These are phyloP conservation scores for Mesodorylaimus sp. DNA, from an alignment of 2,888 invertebrate genomes.

Conservation along the genomic window DNA sequence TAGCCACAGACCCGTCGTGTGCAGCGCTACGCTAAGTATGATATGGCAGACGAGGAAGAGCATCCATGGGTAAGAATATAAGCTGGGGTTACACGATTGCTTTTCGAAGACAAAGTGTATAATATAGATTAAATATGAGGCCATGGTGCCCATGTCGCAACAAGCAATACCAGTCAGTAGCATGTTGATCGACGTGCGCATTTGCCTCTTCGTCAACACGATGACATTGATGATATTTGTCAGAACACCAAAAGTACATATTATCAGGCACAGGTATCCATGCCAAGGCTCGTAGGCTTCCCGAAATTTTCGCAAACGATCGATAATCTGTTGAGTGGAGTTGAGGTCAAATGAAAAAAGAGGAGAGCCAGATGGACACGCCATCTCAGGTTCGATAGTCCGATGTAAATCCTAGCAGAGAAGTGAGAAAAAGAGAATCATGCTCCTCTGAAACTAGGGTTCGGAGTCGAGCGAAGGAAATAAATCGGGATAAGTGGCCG, in stretches of 20 bases:
- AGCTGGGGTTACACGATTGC: conserved; percentile 12
- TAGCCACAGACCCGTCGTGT: conserved; percentile 24
- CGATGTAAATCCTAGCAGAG: too few relatives aligned
- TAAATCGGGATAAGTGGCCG: too few relatives aligned
- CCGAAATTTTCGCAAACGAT: neutral
- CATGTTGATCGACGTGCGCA: conserved; percentile 6
- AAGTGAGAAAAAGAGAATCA: too few relatives aligned
- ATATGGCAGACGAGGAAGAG: conserved; percentile 22
- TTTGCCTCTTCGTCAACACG: neutral
- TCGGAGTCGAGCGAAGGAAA: too few relatives aligned
- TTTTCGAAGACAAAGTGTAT: neutral
- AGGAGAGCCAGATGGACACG: too few relatives aligned
- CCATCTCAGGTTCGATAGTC: too few relatives aligned
- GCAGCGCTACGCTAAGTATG: conserved; percentile 21
- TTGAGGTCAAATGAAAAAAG: too few relatives aligned
- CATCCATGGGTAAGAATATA: conserved; percentile 22
- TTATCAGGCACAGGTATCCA: conserved; percentile 1
- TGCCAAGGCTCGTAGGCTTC: conserved; percentile 1
- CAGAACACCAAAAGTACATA: conserved; percentile 2
- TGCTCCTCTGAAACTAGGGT: too few relatives aligned
- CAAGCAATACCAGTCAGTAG: conserved; percentile 3
- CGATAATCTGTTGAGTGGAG: neutral
- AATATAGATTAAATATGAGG: conserved; percentile 5
- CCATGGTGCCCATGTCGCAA: conserved; percentile 8
- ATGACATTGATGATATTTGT: conserved; percentile 4